Conservation (phyloP, 2,888 invertebrate genomes). For the Melipona bicolor region DNA sequence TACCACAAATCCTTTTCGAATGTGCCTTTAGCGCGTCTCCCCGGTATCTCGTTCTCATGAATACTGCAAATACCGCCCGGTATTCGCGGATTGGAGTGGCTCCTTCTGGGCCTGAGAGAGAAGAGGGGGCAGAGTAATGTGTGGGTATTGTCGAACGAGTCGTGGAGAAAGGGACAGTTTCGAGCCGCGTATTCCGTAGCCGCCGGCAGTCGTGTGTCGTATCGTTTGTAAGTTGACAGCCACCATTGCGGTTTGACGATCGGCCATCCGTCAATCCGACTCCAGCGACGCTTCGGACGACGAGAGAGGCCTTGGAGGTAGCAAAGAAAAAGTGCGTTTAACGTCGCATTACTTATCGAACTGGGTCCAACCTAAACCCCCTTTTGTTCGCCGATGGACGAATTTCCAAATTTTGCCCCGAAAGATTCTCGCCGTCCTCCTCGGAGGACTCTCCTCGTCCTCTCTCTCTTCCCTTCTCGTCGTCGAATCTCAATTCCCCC, state of each 20-base stretch:
- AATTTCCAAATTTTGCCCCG: constrained; percentile 42
- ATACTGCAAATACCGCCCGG: constrained; percentile 76
- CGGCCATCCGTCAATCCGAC: constrained; percentile 74
- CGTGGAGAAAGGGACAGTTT: constrained; percentile 53
- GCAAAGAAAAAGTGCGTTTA: constrained; percentile 73
- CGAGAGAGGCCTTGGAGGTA: constrained; percentile 61
- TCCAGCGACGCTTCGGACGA: constrained; percentile 57
- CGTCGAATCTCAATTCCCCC: background rate
- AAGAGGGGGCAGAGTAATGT: constrained; percentile 47
- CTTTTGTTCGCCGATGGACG: constrained; percentile 6
- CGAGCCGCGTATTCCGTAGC: constrained; percentile 66
- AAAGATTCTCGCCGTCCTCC: too few species aligned
- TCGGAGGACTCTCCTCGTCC: background rate
- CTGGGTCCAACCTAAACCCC: constrained; percentile 13
- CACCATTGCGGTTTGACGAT: constrained; percentile 74
- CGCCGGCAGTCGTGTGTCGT: constrained; percentile 76
- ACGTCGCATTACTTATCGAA: constrained; percentile 74
- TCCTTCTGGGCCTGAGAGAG: constrained; percentile 42
- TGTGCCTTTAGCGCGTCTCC: constrained; percentile 72
- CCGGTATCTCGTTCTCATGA: constrained; percentile 74
- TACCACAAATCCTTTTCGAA: constrained; percentile 71
- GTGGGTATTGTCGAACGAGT: constrained; percentile 59
- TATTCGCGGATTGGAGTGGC: constrained; percentile 69
- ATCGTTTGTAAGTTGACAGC: constrained; percentile 82
- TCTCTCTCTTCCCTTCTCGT: background rate